Conservation (phyloP, 2,113 vertebrate species). For the Pogonocichla stellata region DNA sequence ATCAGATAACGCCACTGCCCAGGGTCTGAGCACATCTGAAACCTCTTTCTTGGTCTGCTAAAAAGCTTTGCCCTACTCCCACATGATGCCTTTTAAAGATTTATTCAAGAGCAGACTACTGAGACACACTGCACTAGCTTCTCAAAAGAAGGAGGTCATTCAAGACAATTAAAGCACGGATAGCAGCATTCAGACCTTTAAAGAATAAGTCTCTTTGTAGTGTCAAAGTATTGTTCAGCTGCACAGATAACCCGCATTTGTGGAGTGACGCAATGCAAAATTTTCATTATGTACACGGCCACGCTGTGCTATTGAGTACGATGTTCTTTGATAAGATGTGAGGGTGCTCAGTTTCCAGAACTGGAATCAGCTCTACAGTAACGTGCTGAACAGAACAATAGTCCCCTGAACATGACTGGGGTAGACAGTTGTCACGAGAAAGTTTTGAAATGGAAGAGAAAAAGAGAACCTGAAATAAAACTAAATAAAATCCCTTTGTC, state of each 20-base stretch:
- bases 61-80: background rate
- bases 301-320: background rate
- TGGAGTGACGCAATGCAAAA: background rate
- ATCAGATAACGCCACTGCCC: background rate
- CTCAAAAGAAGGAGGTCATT: slow-evolving; percentile 22
- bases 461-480: background rate
- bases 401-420: background rate
- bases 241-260: background rate
- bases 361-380: background rate
- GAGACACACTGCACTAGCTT: background rate
- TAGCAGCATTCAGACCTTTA: background rate
- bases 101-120: background rate
- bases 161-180: background rate
- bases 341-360: background rate
- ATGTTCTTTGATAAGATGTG: background rate
- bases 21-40: background rate
- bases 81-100: background rate
- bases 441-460: background rate
- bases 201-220: slow-evolving; percentile 30
- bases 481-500: background rate
- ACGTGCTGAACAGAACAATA: background rate
- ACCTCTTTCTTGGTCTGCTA: background rate
- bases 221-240: background rate
- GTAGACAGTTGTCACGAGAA: background rate
- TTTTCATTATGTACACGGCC: background rate